Evolutionary conservation across 2,797 vertebrate species (phyloP).

Genomic region (Anolis apletophallus): DNA sequence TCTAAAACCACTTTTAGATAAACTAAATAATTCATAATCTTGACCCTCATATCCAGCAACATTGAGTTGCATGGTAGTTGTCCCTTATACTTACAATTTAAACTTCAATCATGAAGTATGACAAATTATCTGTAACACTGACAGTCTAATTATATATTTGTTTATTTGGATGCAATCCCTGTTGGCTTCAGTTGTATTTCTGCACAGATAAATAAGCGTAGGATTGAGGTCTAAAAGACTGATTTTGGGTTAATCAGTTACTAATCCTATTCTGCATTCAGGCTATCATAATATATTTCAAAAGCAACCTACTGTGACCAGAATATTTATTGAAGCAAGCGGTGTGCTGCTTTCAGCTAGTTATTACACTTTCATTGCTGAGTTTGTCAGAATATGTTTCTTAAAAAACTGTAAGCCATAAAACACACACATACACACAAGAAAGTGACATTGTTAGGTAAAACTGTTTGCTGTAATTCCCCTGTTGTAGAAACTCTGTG

Average conservation of each 20-base stretch:
- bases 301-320: neutral
- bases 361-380: neutral
- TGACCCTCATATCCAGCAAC: slow-evolving; percentile 3
- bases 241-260: neutral
- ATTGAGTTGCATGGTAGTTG: neutral
- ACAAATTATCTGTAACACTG: neutral
- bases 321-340: neutral
- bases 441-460: neutral
- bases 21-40: slow-evolving; percentile 10
- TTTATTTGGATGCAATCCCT: neutral
- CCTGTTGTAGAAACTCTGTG: neutral
- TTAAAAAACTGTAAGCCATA: slow-evolving; percentile 1
- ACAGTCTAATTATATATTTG: neutral
- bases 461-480: neutral
- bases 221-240: neutral
- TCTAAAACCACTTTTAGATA: slow-evolving; percentile 1
- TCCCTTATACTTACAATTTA: slow-evolving; percentile 20
- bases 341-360: neutral
- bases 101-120: neutral
- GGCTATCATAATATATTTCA: neutral
- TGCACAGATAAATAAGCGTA: neutral
- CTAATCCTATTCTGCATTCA: neutral
- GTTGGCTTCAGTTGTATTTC: neutral
- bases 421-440: neutral
- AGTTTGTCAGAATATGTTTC: neutral